phyloP scores from a whole-genome alignment of 1,140 invertebrate genomes.

The Sitophilus oryzae region DNA sequence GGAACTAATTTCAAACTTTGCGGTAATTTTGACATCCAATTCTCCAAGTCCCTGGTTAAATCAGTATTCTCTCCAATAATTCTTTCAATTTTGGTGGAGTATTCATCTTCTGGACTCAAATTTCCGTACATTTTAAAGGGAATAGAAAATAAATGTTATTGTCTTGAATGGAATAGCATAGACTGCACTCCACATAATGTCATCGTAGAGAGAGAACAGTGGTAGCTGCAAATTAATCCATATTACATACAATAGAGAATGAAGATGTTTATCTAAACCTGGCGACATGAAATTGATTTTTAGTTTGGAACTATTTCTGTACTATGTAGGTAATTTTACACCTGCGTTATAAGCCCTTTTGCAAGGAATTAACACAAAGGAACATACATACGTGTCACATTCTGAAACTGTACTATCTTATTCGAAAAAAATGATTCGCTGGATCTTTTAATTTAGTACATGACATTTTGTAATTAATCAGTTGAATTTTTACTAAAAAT shows the following conservation, averaged over 20 bases:
- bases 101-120: slow-evolving; percentile 14
- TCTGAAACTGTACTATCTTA: too few relatives aligned
- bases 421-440: too few relatives aligned
- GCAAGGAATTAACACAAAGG: too few relatives aligned
- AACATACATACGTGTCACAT: too few relatives aligned
- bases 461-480: too few relatives aligned
- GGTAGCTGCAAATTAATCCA: slow-evolving; percentile 21
- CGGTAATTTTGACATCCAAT: slow-evolving; percentile 66
- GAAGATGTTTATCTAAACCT: slow-evolving; percentile 15
- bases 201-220: slow-evolving; percentile 4
- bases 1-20: slow-evolving; percentile 51
- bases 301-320: not conserved
- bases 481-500: too few relatives aligned
- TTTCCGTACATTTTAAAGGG: slow-evolving; percentile 3
- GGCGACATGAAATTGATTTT: slow-evolving; percentile 5
- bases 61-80: slow-evolving; percentile 34
- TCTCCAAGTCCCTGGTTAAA: slow-evolving; percentile 51
- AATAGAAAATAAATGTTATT: not conserved
- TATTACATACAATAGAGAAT: slow-evolving; percentile 16
- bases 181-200: not conserved
- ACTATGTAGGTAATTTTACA: slow-evolving; percentile 10
- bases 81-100: slow-evolving; percentile 16
- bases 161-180: not conserved
- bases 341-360: slow-evolving; percentile 5
- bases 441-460: too few relatives aligned